phyloP scores from a whole-genome alignment of 2,113 vertebrate species.

The Leptocoma aspasia region DNA sequence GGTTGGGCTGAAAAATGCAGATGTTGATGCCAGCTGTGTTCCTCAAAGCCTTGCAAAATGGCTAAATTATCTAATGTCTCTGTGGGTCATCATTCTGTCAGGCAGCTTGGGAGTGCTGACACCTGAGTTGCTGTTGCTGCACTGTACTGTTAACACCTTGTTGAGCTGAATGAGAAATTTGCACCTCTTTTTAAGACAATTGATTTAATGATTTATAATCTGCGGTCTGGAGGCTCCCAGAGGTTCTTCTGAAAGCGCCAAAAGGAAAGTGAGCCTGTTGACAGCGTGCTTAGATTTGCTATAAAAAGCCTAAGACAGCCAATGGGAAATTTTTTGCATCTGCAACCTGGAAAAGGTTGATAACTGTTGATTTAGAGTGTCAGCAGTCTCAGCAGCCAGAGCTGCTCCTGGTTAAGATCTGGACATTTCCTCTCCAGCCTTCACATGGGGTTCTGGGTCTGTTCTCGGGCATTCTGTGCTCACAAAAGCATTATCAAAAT shows the following conservation, averaged over 20 bases:
- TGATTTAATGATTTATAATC: constrained; percentile 31
- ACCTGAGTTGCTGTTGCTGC: not conserved
- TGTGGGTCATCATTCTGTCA: not conserved
- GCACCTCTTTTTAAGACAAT: not conserved
- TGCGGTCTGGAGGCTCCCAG: not conserved
- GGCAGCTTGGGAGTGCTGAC: not conserved
- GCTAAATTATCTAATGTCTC: not conserved
- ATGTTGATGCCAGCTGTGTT: not conserved
- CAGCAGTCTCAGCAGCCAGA: not conserved
- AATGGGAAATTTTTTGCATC: not conserved
- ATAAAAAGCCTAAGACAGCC: not conserved
- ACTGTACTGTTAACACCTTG: not conserved
- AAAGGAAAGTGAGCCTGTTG: not conserved
- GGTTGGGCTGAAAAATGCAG: not conserved
- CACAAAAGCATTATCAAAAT: not conserved
- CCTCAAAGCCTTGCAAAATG: not conserved
- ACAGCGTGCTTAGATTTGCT: not conserved
- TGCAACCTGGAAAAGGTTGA: not conserved
- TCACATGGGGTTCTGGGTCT: not conserved
- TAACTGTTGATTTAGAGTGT: not conserved
- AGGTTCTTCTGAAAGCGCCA: not conserved
- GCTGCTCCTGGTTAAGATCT: not conserved
- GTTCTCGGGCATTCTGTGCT: not conserved
- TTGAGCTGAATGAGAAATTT: constrained; percentile 1
- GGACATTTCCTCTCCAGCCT: not conserved